phyloP scores from a whole-genome alignment of 2,113 vertebrate species.

The Dissostichus mawsoni region DNA sequence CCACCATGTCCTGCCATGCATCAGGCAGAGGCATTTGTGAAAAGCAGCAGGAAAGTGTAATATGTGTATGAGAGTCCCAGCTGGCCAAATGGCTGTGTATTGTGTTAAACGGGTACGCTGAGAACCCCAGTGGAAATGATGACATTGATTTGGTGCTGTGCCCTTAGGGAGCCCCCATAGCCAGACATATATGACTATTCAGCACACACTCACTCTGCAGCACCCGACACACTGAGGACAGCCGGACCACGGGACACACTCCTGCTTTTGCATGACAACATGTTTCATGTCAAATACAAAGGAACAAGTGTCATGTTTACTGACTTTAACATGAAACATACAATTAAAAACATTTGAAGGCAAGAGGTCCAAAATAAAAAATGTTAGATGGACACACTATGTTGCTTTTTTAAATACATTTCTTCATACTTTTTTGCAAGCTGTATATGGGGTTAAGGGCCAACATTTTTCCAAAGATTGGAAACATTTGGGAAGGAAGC shows the following conservation, averaged over 20 bases:
- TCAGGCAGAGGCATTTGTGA: constrained; percentile 16
- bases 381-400: neutral
- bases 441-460: too few relatives aligned
- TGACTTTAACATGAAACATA: neutral
- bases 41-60: constrained; percentile 53
- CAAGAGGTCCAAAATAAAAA: neutral
- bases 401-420: too few relatives aligned
- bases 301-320: constrained; percentile 10
- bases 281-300: neutral
- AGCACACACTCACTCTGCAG: constrained; percentile 38
- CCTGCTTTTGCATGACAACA: constrained; percentile 18
- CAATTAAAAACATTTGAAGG: neutral
- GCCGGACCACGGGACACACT: constrained; percentile 13
- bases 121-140: constrained; percentile 39
- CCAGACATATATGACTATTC: constrained; percentile 48
- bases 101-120: constrained; percentile 47
- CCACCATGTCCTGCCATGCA: neutral
- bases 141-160: constrained; percentile 57
- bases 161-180: constrained; percentile 58
- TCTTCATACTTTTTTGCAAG: too few relatives aligned
- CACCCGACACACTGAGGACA: constrained; percentile 18
- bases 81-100: constrained; percentile 50
- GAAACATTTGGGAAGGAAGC: too few relatives aligned
- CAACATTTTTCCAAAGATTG: too few relatives aligned
- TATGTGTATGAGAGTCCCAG: constrained; percentile 51